phyloP scores from a whole-genome alignment of 2,797 vertebrate genomes.

The Sebastes matsubarae region DNA sequence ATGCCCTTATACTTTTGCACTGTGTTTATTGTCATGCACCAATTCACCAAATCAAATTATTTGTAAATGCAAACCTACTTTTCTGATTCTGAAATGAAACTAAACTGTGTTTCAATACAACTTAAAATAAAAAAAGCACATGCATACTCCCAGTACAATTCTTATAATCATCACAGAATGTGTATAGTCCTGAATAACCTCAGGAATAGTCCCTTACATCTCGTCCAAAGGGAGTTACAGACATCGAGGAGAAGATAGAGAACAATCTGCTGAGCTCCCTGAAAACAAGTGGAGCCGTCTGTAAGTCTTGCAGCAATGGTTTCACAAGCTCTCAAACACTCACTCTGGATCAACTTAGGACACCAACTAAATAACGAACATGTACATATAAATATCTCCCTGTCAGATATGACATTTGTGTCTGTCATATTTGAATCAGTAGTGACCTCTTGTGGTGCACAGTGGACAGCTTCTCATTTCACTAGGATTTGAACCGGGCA shows the following conservation, averaged over 20 bases:
- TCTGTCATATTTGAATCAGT: constrained; percentile 9
- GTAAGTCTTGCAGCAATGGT: too few relatives aligned
- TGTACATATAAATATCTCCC: not conserved
- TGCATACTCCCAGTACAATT: not conserved
- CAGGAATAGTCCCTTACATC: too few relatives aligned
- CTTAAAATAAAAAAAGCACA: not conserved
- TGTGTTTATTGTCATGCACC: too few relatives aligned
- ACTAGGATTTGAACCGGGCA: not conserved
- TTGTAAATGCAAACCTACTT: too few relatives aligned
- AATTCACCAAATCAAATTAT: too few relatives aligned
- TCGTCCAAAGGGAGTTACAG: too few relatives aligned
- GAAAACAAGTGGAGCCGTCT: too few relatives aligned
- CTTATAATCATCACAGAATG: not conserved
- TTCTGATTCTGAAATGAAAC: not conserved
- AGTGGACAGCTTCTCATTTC: not conserved
- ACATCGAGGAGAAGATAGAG: too few relatives aligned
- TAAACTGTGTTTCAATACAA: not conserved
- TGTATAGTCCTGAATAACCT: not conserved
- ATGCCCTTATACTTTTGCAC: too few relatives aligned
- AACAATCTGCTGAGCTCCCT: too few relatives aligned
- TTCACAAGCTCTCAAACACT: too few relatives aligned
- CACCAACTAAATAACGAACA: not conserved
- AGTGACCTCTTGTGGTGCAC: constrained; percentile 38
- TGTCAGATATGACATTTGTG: not conserved
- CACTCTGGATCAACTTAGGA: too few relatives aligned